Evolutionary conservation across 2,113 vertebrate genomes (phyloP), one percentile per base, ranked within the genome.

Genomic region (Rhinoderma darwinii): DNA sequence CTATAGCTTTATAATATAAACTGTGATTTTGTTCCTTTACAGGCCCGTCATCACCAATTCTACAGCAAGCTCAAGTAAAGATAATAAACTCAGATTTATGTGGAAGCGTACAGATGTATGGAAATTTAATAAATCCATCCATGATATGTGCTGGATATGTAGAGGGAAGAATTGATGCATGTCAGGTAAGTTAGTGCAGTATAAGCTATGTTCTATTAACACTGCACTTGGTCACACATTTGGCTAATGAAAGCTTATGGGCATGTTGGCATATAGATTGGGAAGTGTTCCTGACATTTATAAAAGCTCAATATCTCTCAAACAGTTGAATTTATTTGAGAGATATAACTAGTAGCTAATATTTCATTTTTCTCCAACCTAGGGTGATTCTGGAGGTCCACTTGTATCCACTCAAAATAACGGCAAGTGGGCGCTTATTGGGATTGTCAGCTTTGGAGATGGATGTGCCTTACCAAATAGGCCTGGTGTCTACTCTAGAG

Each of bases 321-420:
- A 47, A 11, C 9, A 47, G 9, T 47, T 8, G 44, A 47, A 17
- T 27, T 25, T 61, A 27, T 27, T 27, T 68, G 5, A 15, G 12
- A 17, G 54, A 10, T 68, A 32, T 68, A 35, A 15, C 17, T 15
- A 35, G 11, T 15, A 15, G 22, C 20, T 43, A 44, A 75, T 44
- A 17, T 27, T 25, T 25, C 44, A 41, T 37, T 20, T 80, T 66
- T 43, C n/a, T 44, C 37, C 20, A 10, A n/a, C 30, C 17, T 35
- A 98, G 96, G 96, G 97, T 30, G 96, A 99, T 70, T 97, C 96
- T 18, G 96, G 97, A 25, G 96, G 97, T 77, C 96, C 96, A 25
- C 51, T 98, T 79, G 96, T 96, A 89, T 95, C 93, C 89, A 90
- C 90, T 88, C 94, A 96, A 91, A 73, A 89, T 68, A 92, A 90